These are phyloP conservation scores for Dryobotodes eremita DNA, from an alignment of 2,888 invertebrate genomes.

Conservation along the genomic window DNA sequence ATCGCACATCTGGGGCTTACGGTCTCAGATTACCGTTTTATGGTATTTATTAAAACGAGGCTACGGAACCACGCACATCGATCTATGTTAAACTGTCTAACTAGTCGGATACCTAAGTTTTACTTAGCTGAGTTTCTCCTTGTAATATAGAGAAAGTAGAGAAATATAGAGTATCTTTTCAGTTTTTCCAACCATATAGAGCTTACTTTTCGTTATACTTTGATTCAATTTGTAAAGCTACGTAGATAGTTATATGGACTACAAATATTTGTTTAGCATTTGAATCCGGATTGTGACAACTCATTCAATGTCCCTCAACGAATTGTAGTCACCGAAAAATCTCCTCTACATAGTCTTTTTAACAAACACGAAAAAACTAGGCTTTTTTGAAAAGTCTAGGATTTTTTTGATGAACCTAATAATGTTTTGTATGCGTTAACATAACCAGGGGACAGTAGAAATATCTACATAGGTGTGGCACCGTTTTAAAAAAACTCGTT, in stretches of 20 bases:
- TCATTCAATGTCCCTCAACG: not conserved
- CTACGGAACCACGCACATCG: constrained; percentile 48
- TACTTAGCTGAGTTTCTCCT: constrained; percentile 38
- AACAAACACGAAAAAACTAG: not conserved
- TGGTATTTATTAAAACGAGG: constrained; percentile 64
- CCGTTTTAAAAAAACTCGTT: not conserved
- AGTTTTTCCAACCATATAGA: not conserved
- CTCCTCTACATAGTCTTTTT: not conserved
- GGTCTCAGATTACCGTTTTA: constrained; percentile 59
- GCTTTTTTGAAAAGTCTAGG: not conserved
- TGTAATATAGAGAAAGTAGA: constrained; percentile 27
- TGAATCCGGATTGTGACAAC: not conserved
- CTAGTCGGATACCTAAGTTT: constrained; percentile 25
- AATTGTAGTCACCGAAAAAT: not conserved
- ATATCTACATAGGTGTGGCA: not conserved
- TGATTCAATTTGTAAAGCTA: too few relatives aligned
- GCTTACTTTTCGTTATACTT: too few relatives aligned
- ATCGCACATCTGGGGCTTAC: constrained; percentile 59
- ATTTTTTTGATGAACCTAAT: not conserved
- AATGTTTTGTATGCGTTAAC: not conserved
- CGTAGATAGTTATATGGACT: too few relatives aligned
- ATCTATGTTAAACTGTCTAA: constrained; percentile 53
- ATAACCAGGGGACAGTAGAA: not conserved
- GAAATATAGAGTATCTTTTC: not conserved
- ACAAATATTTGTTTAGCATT: not conserved